Evolutionary conservation across 1,140 invertebrate species (phyloP), one percentile per base, ranked within the genome.

Genomic region (Neomicropteryx cornuta): DNA sequence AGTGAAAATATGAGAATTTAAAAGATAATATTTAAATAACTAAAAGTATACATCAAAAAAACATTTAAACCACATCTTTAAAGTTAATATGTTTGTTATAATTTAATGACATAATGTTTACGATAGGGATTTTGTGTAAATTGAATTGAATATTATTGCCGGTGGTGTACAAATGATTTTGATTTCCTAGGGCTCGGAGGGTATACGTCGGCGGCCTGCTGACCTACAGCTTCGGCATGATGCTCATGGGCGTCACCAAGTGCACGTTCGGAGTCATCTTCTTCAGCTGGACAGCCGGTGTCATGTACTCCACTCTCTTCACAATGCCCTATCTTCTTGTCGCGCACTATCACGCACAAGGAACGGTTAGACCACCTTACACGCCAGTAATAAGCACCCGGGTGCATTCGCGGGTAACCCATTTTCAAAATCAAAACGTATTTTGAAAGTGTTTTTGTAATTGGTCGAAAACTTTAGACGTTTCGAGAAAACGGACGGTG

Each of bases 251-350:
- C 1, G 41, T 85, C 3, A 75, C 77, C 0, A 75, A 83, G 31
- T 78, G 84, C 42, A 81, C 76, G 40, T 66, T 75, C 16, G 84
- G 83, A n/a, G 88, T 92, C 0, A 80, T 94, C 27, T 48, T 92
- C 4, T 90, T 92, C 50, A 92, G 88, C 24, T 87, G 84, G 76
- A 83, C 86, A 0, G 88, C 89, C 3, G 93, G 93, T 1, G 80
- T 97, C 18, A 94, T 96, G 90, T 97, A 97, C 60, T 92, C 92
- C 1, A 97, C 93, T 1, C 68, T 97, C 8, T 97, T 97, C 58
- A 97, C 92, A 2, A 93, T 97, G 88, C 93, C 93, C 2, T 97
- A 95, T 56, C 62, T 97, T 10, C 67, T 97, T 14, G 77, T 97
- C 6, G 91, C 93, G 2, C 84, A 93, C 55, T 97, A 96, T 56